Conservation (phyloP, 2,888 invertebrate genomes). For the Drosophila antonietae region DNA sequence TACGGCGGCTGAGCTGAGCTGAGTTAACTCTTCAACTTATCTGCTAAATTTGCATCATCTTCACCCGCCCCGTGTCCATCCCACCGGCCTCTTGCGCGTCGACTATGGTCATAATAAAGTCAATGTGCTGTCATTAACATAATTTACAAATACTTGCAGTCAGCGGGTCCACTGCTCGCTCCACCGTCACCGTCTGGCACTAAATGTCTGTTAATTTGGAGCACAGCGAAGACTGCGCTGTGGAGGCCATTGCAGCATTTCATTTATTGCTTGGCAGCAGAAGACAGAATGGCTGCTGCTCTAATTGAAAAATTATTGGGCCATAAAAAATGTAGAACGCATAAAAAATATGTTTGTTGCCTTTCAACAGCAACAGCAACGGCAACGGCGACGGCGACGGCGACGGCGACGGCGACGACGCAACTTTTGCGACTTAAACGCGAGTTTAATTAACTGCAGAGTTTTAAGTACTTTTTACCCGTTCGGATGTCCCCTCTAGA, state of each 20-base stretch:
- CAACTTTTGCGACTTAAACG: conserved; percentile 55
- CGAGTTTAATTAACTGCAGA: conserved; percentile 73
- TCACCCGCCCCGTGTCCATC: neutral
- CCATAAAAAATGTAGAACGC: conserved; percentile 76
- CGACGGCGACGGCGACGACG: neutral
- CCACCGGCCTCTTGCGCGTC: conserved; percentile 11
- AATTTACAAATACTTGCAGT: conserved; percentile 74
- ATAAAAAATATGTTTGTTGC: conserved; percentile 68
- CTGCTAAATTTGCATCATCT: conserved; percentile 23
- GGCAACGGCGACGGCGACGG: neutral
- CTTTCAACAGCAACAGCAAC: conserved; percentile 12
- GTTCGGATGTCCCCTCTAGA: neutral
- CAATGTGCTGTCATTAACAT: conserved; percentile 77
- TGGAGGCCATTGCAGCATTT: conserved; percentile 64
- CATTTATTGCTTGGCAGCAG: conserved; percentile 66
- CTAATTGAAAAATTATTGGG: conserved; percentile 80
- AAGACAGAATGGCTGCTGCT: conserved; percentile 64
- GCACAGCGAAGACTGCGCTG: conserved; percentile 27
- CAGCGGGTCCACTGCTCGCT: conserved; percentile 1
- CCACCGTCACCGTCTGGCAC: conserved; percentile 7
- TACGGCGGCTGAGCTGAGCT: neutral
- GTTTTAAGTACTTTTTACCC: conserved; percentile 68
- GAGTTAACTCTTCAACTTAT: conserved; percentile 11
- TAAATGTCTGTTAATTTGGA: conserved; percentile 57
- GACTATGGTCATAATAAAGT: conserved; percentile 64